Percentiles rank a stretch among this genome's conserved stretches.
These are phyloP conservation scores for Rana temporaria DNA, from an alignment of 2,113 vertebrate genomes.

Conservation along the genomic window DNA sequence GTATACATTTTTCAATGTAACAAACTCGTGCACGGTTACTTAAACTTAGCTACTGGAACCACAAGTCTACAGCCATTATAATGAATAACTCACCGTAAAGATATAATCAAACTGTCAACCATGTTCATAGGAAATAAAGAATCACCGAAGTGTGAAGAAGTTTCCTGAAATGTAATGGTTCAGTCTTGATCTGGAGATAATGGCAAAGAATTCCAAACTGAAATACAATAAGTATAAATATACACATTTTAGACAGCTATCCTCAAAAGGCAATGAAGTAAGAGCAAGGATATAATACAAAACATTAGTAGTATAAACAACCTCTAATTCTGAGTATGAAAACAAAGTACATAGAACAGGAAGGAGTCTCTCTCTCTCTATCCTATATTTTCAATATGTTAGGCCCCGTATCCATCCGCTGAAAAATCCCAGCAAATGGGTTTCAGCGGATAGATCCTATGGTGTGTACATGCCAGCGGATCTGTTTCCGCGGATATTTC, in stretches of 20 bases:
- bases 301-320: not conserved
- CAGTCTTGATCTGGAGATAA: conserved; percentile 52
- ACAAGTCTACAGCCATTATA: conserved; percentile 11
- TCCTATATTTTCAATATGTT: too few species aligned
- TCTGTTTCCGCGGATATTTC: too few species aligned
- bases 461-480: too few species aligned
- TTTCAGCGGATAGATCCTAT: too few species aligned
- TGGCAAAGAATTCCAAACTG: conserved; percentile 56
- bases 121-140: conserved; percentile 63
- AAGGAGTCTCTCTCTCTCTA: too few species aligned
- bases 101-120: conserved; percentile 71
- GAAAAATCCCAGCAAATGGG: too few species aligned
- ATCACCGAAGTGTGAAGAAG: conserved; percentile 54
- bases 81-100: conserved; percentile 68
- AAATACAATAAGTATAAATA: conserved; percentile 17
- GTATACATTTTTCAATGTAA: not conserved
- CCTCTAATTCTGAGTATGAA: too few species aligned
- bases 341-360: too few species aligned
- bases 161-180: conserved; percentile 53
- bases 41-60: not conserved
- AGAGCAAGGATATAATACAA: not conserved
- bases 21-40: not conserved
- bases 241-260: not conserved
- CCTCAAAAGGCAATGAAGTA: not conserved
- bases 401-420: too few species aligned